Conservation (phyloP, 2,797 vertebrate species). For the Syngnathus acus region DNA sequence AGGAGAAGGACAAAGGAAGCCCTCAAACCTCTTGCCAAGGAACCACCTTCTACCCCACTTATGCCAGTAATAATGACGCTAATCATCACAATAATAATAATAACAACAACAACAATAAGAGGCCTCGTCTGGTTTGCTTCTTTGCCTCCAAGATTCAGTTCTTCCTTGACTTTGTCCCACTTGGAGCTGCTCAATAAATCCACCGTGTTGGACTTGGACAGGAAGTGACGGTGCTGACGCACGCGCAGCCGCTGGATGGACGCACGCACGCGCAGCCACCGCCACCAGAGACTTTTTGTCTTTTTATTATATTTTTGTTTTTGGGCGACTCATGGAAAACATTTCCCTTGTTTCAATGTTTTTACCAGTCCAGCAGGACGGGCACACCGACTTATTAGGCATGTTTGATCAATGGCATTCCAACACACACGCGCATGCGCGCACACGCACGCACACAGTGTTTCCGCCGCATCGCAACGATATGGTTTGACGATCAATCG, state of each 20-base stretch:
- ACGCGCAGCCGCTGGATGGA: background rate
- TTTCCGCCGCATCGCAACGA: background rate
- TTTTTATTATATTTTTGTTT: constrained; percentile 8
- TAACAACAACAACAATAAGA: constrained; percentile 26
- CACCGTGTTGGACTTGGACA: constrained; percentile 2
- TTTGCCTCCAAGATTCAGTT: constrained; percentile 51
- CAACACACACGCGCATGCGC: constrained; percentile 9
- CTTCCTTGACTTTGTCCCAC: constrained; percentile 57
- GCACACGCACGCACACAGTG: background rate
- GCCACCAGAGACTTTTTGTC: constrained; percentile 11
- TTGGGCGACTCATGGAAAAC: background rate
- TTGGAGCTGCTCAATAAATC: constrained; percentile 39
- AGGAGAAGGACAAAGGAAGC: background rate
- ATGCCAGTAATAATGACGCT: constrained; percentile 50
- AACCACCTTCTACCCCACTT: constrained; percentile 61
- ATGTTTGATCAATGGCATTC: constrained; percentile 47
- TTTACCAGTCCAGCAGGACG: constrained; percentile 35
- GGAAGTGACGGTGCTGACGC: constrained; percentile 1
- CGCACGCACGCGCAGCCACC: background rate
- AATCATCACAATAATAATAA: constrained; percentile 34
- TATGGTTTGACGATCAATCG: constrained; percentile 27
- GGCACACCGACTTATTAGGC: constrained; percentile 55
- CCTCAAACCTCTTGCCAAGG: constrained; percentile 41
- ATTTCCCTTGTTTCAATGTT: background rate
- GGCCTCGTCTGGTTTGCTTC: constrained; percentile 57